Base-by-base conservation (phyloP, 2,797 vertebrate species). In the Bryconaethiops microstoma region DNA sequence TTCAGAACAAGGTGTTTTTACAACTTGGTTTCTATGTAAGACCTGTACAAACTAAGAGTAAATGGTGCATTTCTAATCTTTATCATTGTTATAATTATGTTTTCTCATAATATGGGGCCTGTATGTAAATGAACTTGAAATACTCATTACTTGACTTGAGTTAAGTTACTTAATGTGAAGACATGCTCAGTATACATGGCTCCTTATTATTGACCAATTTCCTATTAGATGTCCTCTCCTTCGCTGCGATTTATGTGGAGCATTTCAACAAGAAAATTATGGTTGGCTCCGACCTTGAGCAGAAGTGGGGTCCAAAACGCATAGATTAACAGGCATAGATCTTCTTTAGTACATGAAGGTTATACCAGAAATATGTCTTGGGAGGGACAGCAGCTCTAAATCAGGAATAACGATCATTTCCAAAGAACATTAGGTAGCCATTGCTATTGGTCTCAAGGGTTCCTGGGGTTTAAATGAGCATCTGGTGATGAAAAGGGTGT, bases 321-420 rank as follows among this genome's bases (percentile, higher is more conserved):
- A 77, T 45, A 81, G 54, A 74, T 67, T 9, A 35, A 74, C 7
- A 29, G 48, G 52, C 72, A 84, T 81, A 81, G 71, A 76, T 86
- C 81, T 82, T 82, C 54, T 81, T 77, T 52, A 81, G 76, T 77
- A 76, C 65, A 72, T 29, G 68, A 78, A 69, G 73, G 55, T 68
- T 76, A 57, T 25, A 63, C 57, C 52, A 63, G 78, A 62, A 64
- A 21, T 59, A 79, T 74, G 40, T 76, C 78, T 57, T 79, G 50
- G 60, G 17, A 79, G 25, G 54, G 68, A 52, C 45, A 19, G 65
- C 35, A 7, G 68, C 59, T 64, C 68, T 82, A 77, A 81, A 82
- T 83, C 79, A 77, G 57, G 17, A 29, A 12, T 25, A 73, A 79
- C 17, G 50, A 78, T 78, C 55, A 81, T 78, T 69, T 79, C 75